Conservation (phyloP, 1,140 invertebrate genomes). For the Paraescarpia echinospica region DNA sequence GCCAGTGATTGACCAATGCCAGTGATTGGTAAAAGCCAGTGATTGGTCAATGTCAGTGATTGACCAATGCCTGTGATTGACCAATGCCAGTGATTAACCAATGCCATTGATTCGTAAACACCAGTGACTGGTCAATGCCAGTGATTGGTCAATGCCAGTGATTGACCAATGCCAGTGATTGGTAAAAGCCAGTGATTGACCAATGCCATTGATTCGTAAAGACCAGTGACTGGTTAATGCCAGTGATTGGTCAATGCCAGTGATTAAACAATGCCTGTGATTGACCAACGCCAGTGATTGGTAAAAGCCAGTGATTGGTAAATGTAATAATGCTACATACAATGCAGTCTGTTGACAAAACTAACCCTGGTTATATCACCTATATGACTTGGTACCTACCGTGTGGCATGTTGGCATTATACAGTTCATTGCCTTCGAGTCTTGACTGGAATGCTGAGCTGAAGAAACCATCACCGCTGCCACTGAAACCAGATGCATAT, state of each 20-base stretch:
- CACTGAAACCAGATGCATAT: constrained; percentile 68
- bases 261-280: neutral
- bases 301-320: neutral
- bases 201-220: no score
- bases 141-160: neutral
- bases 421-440: constrained; percentile 91
- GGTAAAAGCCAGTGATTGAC: no score
- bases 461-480: constrained; percentile 95
- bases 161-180: no score
- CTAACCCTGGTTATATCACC: neutral
- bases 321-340: neutral
- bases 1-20: no score
- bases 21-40: no score
- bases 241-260: neutral
- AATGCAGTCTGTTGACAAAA: neutral
- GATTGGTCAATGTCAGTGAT: no score
- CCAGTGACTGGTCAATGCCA: neutral
- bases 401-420: constrained; percentile 90
- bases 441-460: constrained; percentile 95
- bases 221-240: no score
- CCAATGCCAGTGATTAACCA: no score
- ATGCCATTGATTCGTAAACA: no score
- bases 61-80: no score
- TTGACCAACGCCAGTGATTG: no score
- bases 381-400: constrained; percentile 2